Evolutionary conservation across 2,797 vertebrate species (phyloP).

Genomic region (Oceanodroma leucorhoa): DNA sequence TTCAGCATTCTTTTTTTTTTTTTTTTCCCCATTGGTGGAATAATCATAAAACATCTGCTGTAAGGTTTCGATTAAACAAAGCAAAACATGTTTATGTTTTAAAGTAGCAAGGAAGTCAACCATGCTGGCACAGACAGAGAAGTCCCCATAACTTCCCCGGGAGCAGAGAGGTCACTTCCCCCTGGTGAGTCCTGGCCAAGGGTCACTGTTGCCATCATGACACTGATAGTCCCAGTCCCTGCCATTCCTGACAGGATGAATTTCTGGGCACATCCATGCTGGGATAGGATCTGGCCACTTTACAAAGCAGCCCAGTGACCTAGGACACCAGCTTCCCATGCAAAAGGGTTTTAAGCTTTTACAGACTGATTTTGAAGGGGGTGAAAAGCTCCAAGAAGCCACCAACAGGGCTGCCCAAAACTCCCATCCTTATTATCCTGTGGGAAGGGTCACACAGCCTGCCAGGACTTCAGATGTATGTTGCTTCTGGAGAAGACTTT

Average conservation of each 20-base stretch:
- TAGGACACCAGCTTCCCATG: neutral
- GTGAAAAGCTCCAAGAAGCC: neutral
- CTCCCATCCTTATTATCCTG: neutral
- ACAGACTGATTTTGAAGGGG: neutral
- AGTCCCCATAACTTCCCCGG: neutral
- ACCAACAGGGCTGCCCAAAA: neutral
- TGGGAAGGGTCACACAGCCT: neutral
- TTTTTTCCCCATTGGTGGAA: neutral
- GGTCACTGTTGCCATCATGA: neutral
- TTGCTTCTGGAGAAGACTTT: neutral
- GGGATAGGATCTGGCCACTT: neutral
- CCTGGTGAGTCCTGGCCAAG: neutral
- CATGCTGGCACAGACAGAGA: neutral
- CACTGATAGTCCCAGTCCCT: neutral
- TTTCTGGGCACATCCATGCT: neutral
- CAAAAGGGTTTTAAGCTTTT: neutral
- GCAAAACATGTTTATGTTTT: neutral
- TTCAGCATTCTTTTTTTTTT: neutral
- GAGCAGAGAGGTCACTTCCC: neutral
- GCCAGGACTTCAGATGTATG: neutral
- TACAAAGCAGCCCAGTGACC: neutral
- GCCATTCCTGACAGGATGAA: neutral
- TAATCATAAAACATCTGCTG: constrained; percentile 46
- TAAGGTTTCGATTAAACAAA: neutral
- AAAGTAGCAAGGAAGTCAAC: neutral